Conservation (phyloP, 2,113 vertebrate species). For the Potamarius usumacintae region DNA sequence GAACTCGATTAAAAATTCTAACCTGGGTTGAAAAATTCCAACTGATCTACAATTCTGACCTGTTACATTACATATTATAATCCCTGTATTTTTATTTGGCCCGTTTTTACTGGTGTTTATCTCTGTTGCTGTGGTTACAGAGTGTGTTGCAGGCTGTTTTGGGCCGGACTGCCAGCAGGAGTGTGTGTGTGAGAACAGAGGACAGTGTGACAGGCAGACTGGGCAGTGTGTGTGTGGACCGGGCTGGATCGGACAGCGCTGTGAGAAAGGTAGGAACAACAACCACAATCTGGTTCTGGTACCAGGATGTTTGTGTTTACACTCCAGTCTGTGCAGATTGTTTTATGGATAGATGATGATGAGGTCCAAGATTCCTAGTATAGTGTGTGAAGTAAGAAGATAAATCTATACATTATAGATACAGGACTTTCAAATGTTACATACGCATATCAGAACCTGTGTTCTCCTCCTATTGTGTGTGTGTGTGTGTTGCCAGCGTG, state of each 20-base stretch:
- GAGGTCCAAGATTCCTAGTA: background rate
- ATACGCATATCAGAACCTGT: background rate
- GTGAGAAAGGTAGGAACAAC: slow-evolving; percentile 75
- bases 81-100: too few relatives aligned
- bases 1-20: too few relatives aligned
- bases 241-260: slow-evolving; percentile 79
- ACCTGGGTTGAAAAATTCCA: too few relatives aligned
- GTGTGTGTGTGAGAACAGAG: slow-evolving; percentile 80
- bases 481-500: slow-evolving; percentile 73
- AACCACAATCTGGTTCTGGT: background rate
- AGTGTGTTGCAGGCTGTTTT: slow-evolving; percentile 73
- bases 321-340: background rate
- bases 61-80: too few relatives aligned
- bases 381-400: background rate
- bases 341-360: background rate
- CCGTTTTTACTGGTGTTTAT: background rate
- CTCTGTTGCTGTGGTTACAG: slow-evolving; percentile 62
- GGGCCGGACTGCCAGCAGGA: slow-evolving; percentile 73
- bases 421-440: background rate
- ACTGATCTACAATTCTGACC: too few relatives aligned
- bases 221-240: slow-evolving; percentile 79
- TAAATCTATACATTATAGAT: background rate
- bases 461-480: slow-evolving; percentile 1
- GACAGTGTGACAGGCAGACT: slow-evolving; percentile 73
- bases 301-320: background rate